Base-by-base conservation (phyloP, 2,113 vertebrate species). In the Bambusicola thoracicus region DNA sequence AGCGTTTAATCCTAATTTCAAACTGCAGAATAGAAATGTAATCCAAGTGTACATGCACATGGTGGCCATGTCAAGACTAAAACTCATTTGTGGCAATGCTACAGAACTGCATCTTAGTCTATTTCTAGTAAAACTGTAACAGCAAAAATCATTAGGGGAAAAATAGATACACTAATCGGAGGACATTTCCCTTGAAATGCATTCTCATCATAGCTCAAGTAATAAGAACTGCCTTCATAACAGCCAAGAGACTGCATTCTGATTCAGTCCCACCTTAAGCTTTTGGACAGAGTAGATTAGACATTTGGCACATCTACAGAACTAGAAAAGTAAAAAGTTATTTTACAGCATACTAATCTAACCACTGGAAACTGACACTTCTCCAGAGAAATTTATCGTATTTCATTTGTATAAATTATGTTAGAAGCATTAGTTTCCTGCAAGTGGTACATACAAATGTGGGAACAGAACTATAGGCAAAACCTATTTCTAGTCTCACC, bases 11-110 rank as follows among this genome's bases (percentile, higher is more conserved):
- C 44, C 46, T 25, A 48, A 90, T 13, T n/a, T 51, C 24, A 44
- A 44, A 67, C 34, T 41, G 59, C 44, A 75, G 22, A 29, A 40
- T 21, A 81, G 70, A 44, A 85, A 75, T 84, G 46, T 18, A 34
- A 13, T 51, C 15, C 8, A 85, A 51, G 32, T 15, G 34, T 43
- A 63, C 2, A 0, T 2, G 13, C 51, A 67, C 2, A 0, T 2
- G 18, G 77, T 2, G 9, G 29, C 34, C 73, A 61, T 2, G 27
- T 6, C 30, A 19, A 73, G 43, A 73, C 56, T 68, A 41, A 53
- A 11, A 17, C 19, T 43, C 24, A 67, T 21, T 78, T 38, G 61
- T n/a, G 83, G 32, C 25, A 77, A 73, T 32, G 17, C 30, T 38
- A 29, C 20, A 46, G 58, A 44, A 59, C 17, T 25, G 14, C 18